Base-by-base conservation (phyloP, 1,140 invertebrate species). In the Achroia grisella region DNA sequence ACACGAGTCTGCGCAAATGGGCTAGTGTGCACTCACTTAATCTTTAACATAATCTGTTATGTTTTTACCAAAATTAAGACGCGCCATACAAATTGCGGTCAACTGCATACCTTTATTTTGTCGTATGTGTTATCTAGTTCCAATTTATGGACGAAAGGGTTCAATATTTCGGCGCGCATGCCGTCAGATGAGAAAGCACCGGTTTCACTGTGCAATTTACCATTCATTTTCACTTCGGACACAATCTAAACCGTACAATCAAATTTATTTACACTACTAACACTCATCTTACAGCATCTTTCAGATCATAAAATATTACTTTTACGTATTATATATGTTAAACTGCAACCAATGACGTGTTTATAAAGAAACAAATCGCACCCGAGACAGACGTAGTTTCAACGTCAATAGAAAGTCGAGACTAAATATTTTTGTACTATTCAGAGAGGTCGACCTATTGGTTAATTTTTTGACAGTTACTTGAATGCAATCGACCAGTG, bases 101-200 rank as follows among this genome's bases (percentile, higher is more conserved):
- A 35, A 11, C 12, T 13, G 77, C 89, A 88, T 87, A 95, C 93
- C 90, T 94, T 94, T 76, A 95, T 91, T 86, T 95, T 94, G 71
- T 95, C 93, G 67, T 93, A 93, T 51, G 92, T 92, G 58, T 91
- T 93, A 73, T 93, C 91, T 68, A 95, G 87, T 85, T 95, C 92
- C 72, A 95, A 85, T 66, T 91, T 92, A 73, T 95, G 93, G 29
- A 95, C 93, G 80, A 95, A 95, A 28, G 94, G 94, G 83, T 95
- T 95, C 62, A 94, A 75, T 73, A 87, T 86, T 84, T 87, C 83
- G 71, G 86, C 86, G 46, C 86, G 72, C 72, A 86, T 78, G 56
- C 64, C 73, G 69, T 87, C 86, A 40, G 76, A 62, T 59, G 80
- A 82, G 75, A 84, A 77, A 77, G 80, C 71, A 59, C 69, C 73